A percentile compares a stretch with the other conserved stretches of the same genome.
Conservation (phyloP, 2,888 invertebrate species). For the Proisotoma minuta region DNA sequence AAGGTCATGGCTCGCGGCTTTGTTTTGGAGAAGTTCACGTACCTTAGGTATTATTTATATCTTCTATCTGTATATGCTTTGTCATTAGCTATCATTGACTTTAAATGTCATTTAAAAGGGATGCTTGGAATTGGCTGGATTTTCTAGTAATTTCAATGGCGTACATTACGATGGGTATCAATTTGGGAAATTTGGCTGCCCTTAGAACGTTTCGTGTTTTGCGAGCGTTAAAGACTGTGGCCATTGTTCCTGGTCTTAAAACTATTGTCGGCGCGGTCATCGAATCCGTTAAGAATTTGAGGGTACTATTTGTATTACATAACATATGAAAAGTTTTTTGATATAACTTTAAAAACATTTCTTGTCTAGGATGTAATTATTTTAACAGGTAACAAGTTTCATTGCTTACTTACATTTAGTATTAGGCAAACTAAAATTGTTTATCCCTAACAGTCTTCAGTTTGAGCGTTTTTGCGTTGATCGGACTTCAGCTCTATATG, state of each 20-base stretch:
- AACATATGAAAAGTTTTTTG: no score
- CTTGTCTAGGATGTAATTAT: no score
- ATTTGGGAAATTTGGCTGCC: constrained; percentile 97
- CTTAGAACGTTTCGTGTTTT: constrained; percentile 98
- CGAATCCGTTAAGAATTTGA: constrained; percentile 97
- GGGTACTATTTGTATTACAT: no score
- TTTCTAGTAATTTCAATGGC: constrained; percentile 99
- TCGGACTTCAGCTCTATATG: constrained; percentile 98
- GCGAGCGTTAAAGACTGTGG: constrained; percentile 98
- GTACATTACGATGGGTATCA: constrained; percentile 98
- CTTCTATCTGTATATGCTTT: no score
- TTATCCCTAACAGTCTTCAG: constrained; percentile 90
- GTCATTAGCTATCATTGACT: no score
- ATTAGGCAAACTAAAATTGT: no score
- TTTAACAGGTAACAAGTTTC: no score
- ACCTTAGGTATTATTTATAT: constrained; percentile 98
- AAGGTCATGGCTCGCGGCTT: constrained; percentile 99
- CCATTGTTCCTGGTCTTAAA: constrained; percentile 99
- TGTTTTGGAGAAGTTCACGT: constrained; percentile 98
- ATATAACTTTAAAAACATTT: no score
- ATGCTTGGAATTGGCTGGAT: constrained; percentile 99
- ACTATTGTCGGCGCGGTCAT: constrained; percentile 99
- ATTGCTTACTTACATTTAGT: no score
- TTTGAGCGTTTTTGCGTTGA: constrained; percentile 93
- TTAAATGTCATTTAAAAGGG: neutral